These are phyloP conservation scores for Rhodinocichla rosea DNA, from an alignment of 2,113 vertebrate genomes.

Conservation along the genomic window DNA sequence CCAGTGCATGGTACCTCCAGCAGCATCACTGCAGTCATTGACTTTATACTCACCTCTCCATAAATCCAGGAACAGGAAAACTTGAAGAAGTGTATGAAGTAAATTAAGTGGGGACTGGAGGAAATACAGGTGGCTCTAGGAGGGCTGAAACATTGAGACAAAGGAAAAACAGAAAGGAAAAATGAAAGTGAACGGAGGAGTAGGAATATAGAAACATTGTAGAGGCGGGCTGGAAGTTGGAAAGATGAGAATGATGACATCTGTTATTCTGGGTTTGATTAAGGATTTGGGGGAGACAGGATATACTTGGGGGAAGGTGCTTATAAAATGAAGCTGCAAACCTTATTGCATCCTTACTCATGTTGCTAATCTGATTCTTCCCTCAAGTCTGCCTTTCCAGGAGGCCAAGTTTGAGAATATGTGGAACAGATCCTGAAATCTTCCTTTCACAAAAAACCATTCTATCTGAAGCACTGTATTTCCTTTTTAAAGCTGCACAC, in stretches of 20 bases:
- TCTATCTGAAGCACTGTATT: not conserved
- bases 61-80: not conserved
- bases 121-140: not conserved
- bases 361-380: not conserved
- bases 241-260: not conserved
- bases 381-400: not conserved
- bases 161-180: not conserved
- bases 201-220: not conserved
- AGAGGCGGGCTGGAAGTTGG: not conserved
- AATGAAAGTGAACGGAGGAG: rapidly evolving
- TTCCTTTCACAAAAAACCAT: not conserved
- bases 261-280: not conserved
- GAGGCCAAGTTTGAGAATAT: not conserved
- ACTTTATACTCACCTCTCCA: not conserved
- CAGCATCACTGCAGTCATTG: not conserved
- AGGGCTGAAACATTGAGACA: not conserved
- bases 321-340: not conserved
- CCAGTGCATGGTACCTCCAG: not conserved
- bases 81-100: rapidly evolving
- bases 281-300: not conserved
- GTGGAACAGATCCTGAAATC: not conserved
- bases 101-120: not conserved
- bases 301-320: rapidly evolving
- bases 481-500: not conserved
- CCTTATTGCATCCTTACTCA: not conserved